A percentile compares a stretch with the other conserved stretches of the same genome.
Conservation (phyloP, 2,113 vertebrate genomes). For the Grus americana region DNA sequence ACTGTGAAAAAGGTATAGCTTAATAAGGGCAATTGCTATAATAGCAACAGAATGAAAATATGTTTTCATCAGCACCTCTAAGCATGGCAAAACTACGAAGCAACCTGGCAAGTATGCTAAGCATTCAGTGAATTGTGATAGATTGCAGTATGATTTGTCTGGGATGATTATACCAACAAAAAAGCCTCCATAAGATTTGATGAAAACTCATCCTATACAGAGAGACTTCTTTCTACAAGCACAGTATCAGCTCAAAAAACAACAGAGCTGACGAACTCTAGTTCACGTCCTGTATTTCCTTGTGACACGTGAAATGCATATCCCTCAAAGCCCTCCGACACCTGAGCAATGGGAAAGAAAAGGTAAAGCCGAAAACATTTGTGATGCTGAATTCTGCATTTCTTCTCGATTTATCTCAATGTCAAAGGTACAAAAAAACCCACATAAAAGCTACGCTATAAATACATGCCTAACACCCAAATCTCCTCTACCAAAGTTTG, state of each 20-base stretch:
- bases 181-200: background rate
- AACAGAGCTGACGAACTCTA: background rate
- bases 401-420: background rate
- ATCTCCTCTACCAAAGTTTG: background rate
- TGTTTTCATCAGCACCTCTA: constrained; percentile 33
- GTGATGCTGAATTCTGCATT: background rate
- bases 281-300: constrained; percentile 8
- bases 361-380: background rate
- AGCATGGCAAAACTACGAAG: background rate
- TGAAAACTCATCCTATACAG: background rate
- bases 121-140: constrained; percentile 4
- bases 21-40: constrained; percentile 7
- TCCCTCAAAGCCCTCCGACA: background rate
- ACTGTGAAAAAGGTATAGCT: constrained; percentile 26
- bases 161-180: constrained; percentile 4
- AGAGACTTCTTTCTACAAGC: constrained; percentile 5
- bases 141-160: constrained; percentile 25
- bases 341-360: background rate
- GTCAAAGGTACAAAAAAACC: background rate
- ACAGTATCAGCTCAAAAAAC: constrained; percentile 11
- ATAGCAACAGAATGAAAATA: constrained; percentile 46
- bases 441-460: background rate
- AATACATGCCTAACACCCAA: background rate
- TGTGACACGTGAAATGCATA: background rate
- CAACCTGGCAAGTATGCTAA: background rate